These are phyloP conservation scores for Hydriomena furcata DNA, from an alignment of 2,888 invertebrate species.

Conservation along the genomic window DNA sequence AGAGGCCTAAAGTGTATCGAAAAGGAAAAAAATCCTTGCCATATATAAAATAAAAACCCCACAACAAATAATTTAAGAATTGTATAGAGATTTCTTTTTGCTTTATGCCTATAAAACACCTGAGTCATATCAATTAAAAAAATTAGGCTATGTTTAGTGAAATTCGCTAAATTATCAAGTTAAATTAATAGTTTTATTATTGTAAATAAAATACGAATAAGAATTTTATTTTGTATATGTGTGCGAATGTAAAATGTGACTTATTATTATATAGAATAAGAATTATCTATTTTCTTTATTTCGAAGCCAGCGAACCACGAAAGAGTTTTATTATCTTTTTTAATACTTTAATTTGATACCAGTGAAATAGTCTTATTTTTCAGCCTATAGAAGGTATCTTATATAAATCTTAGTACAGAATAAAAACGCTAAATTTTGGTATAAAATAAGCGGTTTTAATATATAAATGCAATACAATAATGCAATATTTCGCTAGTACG, in stretches of 20 bases:
- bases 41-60: slow-evolving; percentile 29
- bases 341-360: slow-evolving; percentile 2
- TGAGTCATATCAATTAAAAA: slow-evolving; percentile 76
- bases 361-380: slow-evolving; percentile 10
- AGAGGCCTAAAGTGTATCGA: slow-evolving; percentile 60
- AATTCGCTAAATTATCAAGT: slow-evolving; percentile 54
- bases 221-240: slow-evolving; percentile 72
- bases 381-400: slow-evolving; percentile 2
- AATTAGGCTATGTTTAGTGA: slow-evolving; percentile 68
- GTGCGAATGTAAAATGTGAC: slow-evolving; percentile 76
- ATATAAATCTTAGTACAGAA: neutral
- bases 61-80: slow-evolving; percentile 33
- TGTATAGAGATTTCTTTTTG: slow-evolving; percentile 47
- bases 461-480: slow-evolving; percentile 19
- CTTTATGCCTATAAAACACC: slow-evolving; percentile 62
- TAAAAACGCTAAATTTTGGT: slow-evolving; percentile 23
- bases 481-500: slow-evolving; percentile 23
- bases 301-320: slow-evolving; percentile 24
- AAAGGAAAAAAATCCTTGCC: slow-evolving; percentile 40
- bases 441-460: slow-evolving; percentile 27
- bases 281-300: slow-evolving; percentile 41
- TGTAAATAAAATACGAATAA: slow-evolving; percentile 49
- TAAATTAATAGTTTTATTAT: slow-evolving; percentile 49
- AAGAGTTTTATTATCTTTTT: slow-evolving; percentile 17
- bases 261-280: slow-evolving; percentile 58